Percentiles rank a stretch among this genome's conserved stretches.
These are phyloP conservation scores for Tetramorium bicarinatum DNA, from an alignment of 2,888 invertebrate genomes.

Conservation along the genomic window DNA sequence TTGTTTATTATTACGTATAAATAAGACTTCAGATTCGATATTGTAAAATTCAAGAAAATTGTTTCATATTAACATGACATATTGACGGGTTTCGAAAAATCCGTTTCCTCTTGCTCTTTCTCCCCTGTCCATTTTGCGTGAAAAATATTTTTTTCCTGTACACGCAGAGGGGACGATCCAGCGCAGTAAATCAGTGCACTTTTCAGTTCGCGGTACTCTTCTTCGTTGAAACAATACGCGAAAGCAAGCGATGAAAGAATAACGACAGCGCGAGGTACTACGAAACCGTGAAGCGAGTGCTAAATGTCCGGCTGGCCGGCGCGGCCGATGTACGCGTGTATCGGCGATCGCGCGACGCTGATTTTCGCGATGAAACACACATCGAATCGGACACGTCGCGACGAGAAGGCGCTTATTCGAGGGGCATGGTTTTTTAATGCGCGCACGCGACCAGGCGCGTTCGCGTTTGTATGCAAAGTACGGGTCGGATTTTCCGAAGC, in stretches of 20 bases:
- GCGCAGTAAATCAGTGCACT: constrained; percentile 45
- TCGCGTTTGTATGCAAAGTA: constrained; percentile 70
- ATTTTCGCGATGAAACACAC: constrained; percentile 46
- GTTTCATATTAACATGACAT: constrained; percentile 31
- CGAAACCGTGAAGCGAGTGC: constrained; percentile 22
- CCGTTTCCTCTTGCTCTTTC: not conserved
- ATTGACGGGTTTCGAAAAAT: constrained; percentile 23
- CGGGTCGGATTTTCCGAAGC: constrained; percentile 71
- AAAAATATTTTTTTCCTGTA: constrained; percentile 36
- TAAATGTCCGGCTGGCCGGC: constrained; percentile 13
- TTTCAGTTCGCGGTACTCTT: constrained; percentile 52
- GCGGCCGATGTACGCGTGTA: not conserved
- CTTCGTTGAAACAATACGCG: constrained; percentile 54
- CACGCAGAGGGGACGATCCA: constrained; percentile 20
- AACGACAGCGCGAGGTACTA: constrained; percentile 25
- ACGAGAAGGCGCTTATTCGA: constrained; percentile 44
- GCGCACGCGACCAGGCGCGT: constrained; percentile 30
- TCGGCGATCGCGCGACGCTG: constrained; percentile 33
- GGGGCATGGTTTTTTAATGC: constrained; percentile 59
- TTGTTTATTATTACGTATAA: not conserved
- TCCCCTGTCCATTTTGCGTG: constrained; percentile 22
- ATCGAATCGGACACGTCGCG: constrained; percentile 27
- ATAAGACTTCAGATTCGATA: not conserved
- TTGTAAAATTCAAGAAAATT: constrained; percentile 14
- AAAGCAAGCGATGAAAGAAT: constrained; percentile 55